Base-by-base conservation (phyloP, 2,888 invertebrate genomes). In the Tupiocoris notatus region DNA sequence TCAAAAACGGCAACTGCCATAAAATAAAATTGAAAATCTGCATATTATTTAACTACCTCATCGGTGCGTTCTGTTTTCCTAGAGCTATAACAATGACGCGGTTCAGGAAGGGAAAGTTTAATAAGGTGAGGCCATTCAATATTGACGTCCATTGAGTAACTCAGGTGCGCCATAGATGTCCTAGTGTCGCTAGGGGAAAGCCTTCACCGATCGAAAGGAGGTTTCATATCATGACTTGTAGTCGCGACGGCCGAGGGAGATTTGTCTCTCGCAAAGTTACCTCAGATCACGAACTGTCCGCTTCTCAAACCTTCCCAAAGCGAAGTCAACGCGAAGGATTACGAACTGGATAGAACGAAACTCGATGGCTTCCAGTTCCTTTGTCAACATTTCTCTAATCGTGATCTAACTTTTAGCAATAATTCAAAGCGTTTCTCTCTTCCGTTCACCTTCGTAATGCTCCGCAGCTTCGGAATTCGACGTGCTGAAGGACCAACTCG, bases 301-400 rank as follows among this genome's bases (percentile, higher is more conserved):
- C 62, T 62, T 73, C 73, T 73, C 62, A 63, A 73, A 63, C 73
- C 39, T 39, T 39, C 39, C 39, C 39, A 39, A 39, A 39, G 39
- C 39, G 3, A 39, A 39, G 39, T 39, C 39, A 39, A 25, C 70
- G 56, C 17, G 66, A 66, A n/a, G 56, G 39, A 39, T 18, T 9
- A 23, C 12, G n/a, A 39, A 22, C 17, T 17, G 12, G 18, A 25
- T 12, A 56, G 61, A 58, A n/a, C n/a, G n/a, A n/a, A n/a, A n/a
- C 59, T 17, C n/a, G 59, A 59, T 61, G 61, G 73, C 73, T 73
- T 73, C 73, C 63, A 73, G 73, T 61, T 73, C 73, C 73, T 73
- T 73, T 73, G 73, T 73, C 73, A 73, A 73, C 73, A 73, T 73
- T 73, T 73, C 73, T 73, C 73, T 73, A 73, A 73, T 73, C 73